phyloP scores from a whole-genome alignment of 2,797 vertebrate genomes.

The Sebastiscus albofasciatus region DNA sequence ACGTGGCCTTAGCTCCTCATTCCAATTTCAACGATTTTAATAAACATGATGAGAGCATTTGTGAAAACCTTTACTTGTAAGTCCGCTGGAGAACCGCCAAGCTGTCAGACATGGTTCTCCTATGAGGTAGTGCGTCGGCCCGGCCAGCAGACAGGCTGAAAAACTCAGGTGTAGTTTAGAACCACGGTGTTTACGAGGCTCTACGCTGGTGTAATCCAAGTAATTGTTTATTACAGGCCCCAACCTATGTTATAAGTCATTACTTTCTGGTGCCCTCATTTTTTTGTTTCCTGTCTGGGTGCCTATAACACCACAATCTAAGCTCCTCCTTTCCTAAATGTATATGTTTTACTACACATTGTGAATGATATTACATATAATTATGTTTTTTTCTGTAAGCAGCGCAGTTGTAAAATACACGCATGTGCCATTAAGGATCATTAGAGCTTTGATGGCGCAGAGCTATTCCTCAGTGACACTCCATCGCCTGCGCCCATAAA shows the following conservation, averaged over 20 bases:
- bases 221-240: conserved; percentile 76
- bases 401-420: conserved; percentile 68
- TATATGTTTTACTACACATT: conserved; percentile 61
- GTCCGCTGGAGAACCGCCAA: conserved; percentile 39
- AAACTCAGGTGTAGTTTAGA: conserved; percentile 73
- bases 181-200: conserved; percentile 66
- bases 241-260: conserved; percentile 65
- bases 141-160: conserved; percentile 54
- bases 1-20: neutral
- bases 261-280: conserved; percentile 68
- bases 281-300: conserved; percentile 76
- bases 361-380: conserved; percentile 71
- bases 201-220: conserved; percentile 68
- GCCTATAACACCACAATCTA: conserved; percentile 51
- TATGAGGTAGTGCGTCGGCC: conserved; percentile 64
- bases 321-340: conserved; percentile 56
- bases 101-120: conserved; percentile 54
- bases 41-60: conserved; percentile 14
- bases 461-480: conserved; percentile 74
- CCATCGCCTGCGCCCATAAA: conserved; percentile 71
- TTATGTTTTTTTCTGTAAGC: conserved; percentile 62
- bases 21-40: neutral
- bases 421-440: conserved; percentile 73
- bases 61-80: conserved; percentile 26
- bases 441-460: conserved; percentile 69